A percentile compares a stretch with the other conserved stretches of the same genome.
These are phyloP conservation scores for Noctuana brunneofusca DNA, from an alignment of 2,888 invertebrate genomes.

Conservation along the genomic window DNA sequence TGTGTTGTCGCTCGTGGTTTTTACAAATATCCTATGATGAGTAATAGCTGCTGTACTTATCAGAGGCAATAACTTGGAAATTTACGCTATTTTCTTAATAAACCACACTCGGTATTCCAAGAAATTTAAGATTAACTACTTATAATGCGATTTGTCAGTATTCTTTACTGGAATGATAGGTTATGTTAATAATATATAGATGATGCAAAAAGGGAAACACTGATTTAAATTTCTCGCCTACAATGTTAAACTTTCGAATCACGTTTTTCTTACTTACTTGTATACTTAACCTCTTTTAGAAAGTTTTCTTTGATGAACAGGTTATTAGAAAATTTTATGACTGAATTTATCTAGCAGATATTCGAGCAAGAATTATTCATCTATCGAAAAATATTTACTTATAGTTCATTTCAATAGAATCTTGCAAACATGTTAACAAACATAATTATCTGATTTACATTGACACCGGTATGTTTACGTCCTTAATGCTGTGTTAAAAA, in stretches of 20 bases:
- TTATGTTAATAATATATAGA: no score
- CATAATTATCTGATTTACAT: no score
- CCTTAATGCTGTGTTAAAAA: no score
- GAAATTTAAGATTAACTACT: constrained; percentile 1
- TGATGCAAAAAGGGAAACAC: neutral
- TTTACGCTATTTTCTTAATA: constrained; percentile 11
- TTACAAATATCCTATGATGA: constrained; percentile 49
- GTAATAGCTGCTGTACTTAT: constrained; percentile 36
- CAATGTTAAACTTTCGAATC: constrained; percentile 4
- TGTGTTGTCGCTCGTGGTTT: constrained; percentile 44
- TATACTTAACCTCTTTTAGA: constrained; percentile 12
- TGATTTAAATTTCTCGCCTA: constrained; percentile 1
- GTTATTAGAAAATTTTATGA: constrained; percentile 12
- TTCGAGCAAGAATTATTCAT: no score
- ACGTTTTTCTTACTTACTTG: constrained; percentile 3
- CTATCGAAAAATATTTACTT: no score
- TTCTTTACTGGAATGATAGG: constrained; percentile 1
- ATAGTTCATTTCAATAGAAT: no score
- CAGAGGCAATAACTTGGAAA: neutral
- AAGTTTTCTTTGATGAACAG: constrained; percentile 17
- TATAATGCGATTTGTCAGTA: constrained; percentile 16
- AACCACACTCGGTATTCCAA: neutral
- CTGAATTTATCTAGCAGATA: no score
- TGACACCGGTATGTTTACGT: no score
- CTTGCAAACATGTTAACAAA: no score